A percentile compares a stretch with the other conserved stretches of the same genome.
phyloP scores from a whole-genome alignment of 2,888 invertebrate genomes.

The Napeogenes inachia region DNA sequence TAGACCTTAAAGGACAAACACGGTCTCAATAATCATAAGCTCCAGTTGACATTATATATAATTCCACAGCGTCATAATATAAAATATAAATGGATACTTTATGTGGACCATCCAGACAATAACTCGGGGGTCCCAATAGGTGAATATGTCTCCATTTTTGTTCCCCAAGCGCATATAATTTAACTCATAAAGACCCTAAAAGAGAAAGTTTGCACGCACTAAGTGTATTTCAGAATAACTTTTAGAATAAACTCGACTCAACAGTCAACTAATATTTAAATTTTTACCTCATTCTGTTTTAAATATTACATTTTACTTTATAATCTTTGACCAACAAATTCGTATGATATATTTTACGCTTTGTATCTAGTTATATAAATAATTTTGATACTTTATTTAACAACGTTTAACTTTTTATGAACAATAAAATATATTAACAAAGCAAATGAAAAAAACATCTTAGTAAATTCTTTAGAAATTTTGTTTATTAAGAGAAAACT shows the following conservation, averaged over 20 bases:
- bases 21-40: conserved; percentile 12
- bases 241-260: conserved; percentile 43
- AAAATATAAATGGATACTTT: conserved; percentile 57
- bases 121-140: conserved; percentile 64
- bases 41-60: conserved; percentile 42
- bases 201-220: conserved; percentile 64
- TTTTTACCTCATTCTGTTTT: neutral
- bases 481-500: conserved; percentile 10
- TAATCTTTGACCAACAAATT: neutral
- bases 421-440: neutral
- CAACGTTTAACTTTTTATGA: neutral
- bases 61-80: conserved; percentile 53
- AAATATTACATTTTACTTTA: neutral
- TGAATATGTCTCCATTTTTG: conserved; percentile 71
- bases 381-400: too few relatives aligned
- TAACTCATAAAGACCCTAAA: conserved; percentile 67
- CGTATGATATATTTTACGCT: too few relatives aligned
- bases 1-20: conserved; percentile 1
- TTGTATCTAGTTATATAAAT: too few relatives aligned
- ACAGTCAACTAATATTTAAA: neutral
- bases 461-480: conserved; percentile 3
- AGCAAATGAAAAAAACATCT: neutral
- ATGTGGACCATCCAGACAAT: conserved; percentile 53
- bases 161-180: conserved; percentile 70
- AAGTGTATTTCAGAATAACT: conserved; percentile 59